Evolutionary conservation across 2,797 vertebrate species (phyloP).

Genomic region (Phalanger gymnotis): DNA sequence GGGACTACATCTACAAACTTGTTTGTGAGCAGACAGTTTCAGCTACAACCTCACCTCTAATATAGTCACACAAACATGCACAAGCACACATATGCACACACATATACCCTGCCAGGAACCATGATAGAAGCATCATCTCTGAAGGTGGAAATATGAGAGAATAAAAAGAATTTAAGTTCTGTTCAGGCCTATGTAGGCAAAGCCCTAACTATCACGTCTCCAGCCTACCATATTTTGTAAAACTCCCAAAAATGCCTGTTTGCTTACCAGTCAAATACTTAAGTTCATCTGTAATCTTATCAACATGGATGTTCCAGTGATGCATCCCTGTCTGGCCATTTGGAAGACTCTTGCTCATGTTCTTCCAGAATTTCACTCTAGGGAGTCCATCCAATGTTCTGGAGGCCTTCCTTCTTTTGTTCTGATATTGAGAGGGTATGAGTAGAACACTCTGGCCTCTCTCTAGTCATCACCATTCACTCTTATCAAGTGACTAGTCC

Average conservation of each 20-base stretch:
- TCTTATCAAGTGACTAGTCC: not conserved
- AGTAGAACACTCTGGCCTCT: not conserved
- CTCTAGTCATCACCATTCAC: not conserved
- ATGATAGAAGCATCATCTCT: not conserved
- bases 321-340: not conserved
- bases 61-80: not conserved
- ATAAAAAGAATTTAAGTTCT: too few relatives aligned
- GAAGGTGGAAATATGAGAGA: too few relatives aligned
- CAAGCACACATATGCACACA: too few relatives aligned
- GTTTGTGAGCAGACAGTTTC: not conserved
- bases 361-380: too few relatives aligned
- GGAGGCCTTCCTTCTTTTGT: not conserved
- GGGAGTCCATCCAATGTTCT: not conserved
- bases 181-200: too few relatives aligned
- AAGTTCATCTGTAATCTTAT: not conserved
- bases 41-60: not conserved
- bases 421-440: not conserved
- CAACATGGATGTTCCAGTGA: not conserved
- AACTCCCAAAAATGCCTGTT: not conserved
- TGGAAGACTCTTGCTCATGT: not conserved
- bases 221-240: not conserved
- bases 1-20: not conserved
- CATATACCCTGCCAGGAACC: not conserved
- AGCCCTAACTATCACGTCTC: too few relatives aligned
- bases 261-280: not conserved